phyloP scores from a whole-genome alignment of 2,888 invertebrate genomes.

The Tetheella fluctuosa region DNA sequence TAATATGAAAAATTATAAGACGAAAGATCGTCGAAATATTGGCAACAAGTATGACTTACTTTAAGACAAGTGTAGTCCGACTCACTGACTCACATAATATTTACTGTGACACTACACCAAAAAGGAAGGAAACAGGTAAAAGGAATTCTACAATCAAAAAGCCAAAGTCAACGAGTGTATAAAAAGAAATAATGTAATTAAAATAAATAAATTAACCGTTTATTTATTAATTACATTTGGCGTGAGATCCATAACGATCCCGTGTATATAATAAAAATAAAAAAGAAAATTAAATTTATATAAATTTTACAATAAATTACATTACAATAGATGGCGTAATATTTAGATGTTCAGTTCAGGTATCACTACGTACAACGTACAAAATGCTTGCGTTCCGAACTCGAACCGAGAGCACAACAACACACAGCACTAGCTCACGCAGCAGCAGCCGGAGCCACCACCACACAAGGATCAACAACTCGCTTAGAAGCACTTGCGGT shows the following conservation, averaged over 20 bases:
- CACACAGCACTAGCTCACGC: conserved; percentile 74
- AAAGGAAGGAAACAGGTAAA: conserved; percentile 43
- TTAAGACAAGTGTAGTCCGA: conserved; percentile 51
- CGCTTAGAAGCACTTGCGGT: conserved; percentile 89
- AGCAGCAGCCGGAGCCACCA: conserved; percentile 46
- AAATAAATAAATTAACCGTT: conserved; percentile 85
- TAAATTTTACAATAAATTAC: conserved; percentile 85
- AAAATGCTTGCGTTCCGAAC: conserved; percentile 76
- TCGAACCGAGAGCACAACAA: conserved; percentile 69
- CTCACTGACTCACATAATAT: conserved; percentile 35
- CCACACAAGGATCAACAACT: conserved; percentile 43
- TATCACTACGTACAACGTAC: conserved; percentile 84
- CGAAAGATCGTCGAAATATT: conserved; percentile 47
- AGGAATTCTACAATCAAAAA: conserved; percentile 60
- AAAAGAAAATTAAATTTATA: conserved; percentile 83
- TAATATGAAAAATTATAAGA: conserved; percentile 36
- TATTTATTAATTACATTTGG: conserved; percentile 85
- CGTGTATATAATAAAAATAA: conserved; percentile 83
- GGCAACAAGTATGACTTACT: conserved; percentile 61
- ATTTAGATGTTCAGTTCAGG: conserved; percentile 84
- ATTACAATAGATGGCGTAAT: conserved; percentile 82
- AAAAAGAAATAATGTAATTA: conserved; percentile 84
- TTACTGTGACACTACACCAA: conserved; percentile 32
- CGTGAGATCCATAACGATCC: conserved; percentile 84
- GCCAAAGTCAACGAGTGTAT: conserved; percentile 76